A percentile compares a stretch with the other conserved stretches of the same genome.
phyloP scores from a whole-genome alignment of 2,113 vertebrate genomes.

The Rhabdornis inornatus region DNA sequence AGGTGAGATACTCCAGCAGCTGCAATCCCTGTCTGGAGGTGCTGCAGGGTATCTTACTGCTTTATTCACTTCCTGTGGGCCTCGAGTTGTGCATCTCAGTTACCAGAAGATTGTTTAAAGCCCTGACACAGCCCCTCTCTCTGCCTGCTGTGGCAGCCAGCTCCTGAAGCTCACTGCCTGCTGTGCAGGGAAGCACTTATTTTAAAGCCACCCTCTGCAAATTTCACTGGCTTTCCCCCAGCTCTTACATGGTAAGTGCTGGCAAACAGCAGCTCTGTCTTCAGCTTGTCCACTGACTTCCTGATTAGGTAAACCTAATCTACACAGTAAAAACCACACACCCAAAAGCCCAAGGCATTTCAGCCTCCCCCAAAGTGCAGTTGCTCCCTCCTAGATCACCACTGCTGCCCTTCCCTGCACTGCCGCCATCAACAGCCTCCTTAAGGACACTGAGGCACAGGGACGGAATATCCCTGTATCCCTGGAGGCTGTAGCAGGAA shows the following conservation, averaged over 20 bases:
- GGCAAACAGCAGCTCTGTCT: neutral
- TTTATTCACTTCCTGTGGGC: neutral
- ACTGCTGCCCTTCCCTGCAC: neutral
- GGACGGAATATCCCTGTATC: no score
- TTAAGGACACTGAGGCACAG: fast-evolving
- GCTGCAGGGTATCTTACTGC: fast-evolving
- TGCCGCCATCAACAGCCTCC: fast-evolving
- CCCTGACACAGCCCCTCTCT: neutral
- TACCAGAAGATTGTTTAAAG: fast-evolving
- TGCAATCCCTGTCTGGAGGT: neutral
- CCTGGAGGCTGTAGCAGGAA: neutral
- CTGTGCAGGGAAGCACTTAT: fast-evolving
- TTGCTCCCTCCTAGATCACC: neutral
- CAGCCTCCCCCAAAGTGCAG: neutral
- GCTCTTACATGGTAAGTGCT: neutral
- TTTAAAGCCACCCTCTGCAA: neutral
- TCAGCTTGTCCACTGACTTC: neutral
- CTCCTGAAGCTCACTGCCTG: neutral
- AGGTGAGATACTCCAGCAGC: neutral
- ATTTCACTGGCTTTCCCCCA: neutral
- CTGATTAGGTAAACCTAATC: neutral
- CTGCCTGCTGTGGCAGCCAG: fast-evolving
- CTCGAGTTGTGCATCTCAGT: neutral
- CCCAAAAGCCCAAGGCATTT: neutral
- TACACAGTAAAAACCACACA: neutral